phyloP scores from a whole-genome alignment of 2,888 invertebrate genomes.

The Catocala fraxini region DNA sequence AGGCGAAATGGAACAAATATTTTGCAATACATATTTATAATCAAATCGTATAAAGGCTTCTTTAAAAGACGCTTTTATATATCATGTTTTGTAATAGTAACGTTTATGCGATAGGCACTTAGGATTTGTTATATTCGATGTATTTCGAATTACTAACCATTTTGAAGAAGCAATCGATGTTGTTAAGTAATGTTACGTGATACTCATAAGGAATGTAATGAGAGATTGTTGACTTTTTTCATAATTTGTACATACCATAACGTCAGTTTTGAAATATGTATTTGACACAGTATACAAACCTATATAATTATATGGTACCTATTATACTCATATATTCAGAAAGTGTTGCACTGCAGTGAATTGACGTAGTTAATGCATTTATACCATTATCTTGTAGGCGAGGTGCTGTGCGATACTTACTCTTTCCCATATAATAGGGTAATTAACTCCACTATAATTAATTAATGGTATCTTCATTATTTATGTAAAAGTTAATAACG shows the following conservation, averaged over 20 bases:
- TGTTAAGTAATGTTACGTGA: neutral
- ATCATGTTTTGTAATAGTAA: conserved; percentile 24
- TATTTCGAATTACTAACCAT: conserved; percentile 21
- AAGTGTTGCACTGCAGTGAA: conserved; percentile 65
- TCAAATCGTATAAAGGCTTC: conserved; percentile 6
- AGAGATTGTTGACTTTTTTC: conserved; percentile 2
- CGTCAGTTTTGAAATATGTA: neutral
- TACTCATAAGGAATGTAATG: neutral
- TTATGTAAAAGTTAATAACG: no score
- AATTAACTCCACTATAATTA: no score
- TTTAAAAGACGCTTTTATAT: conserved; percentile 33
- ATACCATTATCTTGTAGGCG: neutral
- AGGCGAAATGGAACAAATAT: conserved; percentile 16
- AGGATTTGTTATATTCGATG: conserved; percentile 1
- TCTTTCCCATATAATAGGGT: no score
- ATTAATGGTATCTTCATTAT: no score
- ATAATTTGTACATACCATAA: neutral
- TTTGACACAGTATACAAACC: neutral
- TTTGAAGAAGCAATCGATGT: neutral
- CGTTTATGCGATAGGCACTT: neutral
- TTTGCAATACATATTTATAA: conserved; percentile 18
- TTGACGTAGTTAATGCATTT: conserved; percentile 46
- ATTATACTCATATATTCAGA: no score
- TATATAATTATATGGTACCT: no score
- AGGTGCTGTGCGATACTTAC: neutral